Evolutionary conservation across 2,888 invertebrate species (phyloP), one percentile per base, ranked within the genome.

Genomic region (Muschampia plurimacula): DNA sequence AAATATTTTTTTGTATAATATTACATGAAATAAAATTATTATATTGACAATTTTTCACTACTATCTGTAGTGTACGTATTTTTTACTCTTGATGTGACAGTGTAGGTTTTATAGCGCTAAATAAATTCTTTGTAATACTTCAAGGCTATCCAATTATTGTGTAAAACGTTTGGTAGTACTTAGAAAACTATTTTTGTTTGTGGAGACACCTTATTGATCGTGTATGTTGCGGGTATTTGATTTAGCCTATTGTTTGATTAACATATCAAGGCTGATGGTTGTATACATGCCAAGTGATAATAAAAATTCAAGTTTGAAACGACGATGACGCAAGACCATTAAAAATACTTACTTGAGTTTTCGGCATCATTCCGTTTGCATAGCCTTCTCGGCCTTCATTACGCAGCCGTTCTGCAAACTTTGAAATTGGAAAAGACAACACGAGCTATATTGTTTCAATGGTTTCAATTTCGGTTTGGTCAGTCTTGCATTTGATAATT

Each of bases 221-320:
- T 89, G 86, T 72, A 72, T 86, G 83, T 89, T 88, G 86, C 84
- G 86, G 87, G 85, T 86, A 91, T 92, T 93, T 92, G 89, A 91
- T 92, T 93, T 86, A 85, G 89, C 83, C 91, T 90, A 92, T 93
- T 93, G 93, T 94, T 94, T 93, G 93, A 89, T 88, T 90, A 92
- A 92, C 89, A 89, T 93, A 94, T 94, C 92, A 94, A 94, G 93
- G 93, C 89, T 93, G 86, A 82, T 86, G 88, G 89, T 88, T 89
- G 89, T 89, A 93, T 91, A 92, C 90, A 88, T 85, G 87, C 87
- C 87, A 92, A 89, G 94, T 93, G 94, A 94, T 93, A 94, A 94
- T 94, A 92, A 93, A 94, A 93, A 91, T 92, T 93, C 93, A 94
- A 93, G 94, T 94, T 93, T 93, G 90, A 90, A 93, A 88, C 87